Evolutionary conservation across 2,888 invertebrate genomes (phyloP).

Genomic region (Mantis religiosa): DNA sequence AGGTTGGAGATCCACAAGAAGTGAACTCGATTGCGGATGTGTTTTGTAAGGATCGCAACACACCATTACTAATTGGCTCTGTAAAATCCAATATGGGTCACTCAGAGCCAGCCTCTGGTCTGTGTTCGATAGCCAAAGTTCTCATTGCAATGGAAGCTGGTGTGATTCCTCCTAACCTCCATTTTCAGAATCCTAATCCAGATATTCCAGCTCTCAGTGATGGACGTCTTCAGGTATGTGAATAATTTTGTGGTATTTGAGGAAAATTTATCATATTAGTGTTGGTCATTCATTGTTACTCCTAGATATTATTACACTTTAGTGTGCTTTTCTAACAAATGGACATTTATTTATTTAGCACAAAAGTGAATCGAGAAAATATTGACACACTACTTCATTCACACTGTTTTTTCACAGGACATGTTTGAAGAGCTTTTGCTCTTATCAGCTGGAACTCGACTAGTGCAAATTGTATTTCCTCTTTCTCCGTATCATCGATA

Average conservation of each 20-base stretch:
- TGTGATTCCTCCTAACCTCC: slow-evolving; percentile 85
- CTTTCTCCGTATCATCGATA: no score
- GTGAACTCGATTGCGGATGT: slow-evolving; percentile 89
- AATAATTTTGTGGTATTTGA: neutral
- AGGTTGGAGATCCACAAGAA: slow-evolving; percentile 96
- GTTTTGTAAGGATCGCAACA: slow-evolving; percentile 76
- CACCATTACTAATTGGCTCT: slow-evolving; percentile 86
- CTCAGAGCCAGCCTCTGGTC: slow-evolving; percentile 88
- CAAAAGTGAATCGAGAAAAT: no score
- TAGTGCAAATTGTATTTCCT: no score
- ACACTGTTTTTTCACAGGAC: no score
- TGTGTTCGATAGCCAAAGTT: slow-evolving; percentile 87
- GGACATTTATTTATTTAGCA: no score
- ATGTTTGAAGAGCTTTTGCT: no score
- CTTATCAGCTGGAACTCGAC: no score
- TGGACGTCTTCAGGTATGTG: slow-evolving; percentile 71
- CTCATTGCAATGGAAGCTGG: slow-evolving; percentile 90
- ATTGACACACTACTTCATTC: no score
- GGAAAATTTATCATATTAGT: neutral
- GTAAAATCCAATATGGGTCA: slow-evolving; percentile 99
- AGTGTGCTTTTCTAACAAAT: no score
- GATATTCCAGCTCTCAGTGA: slow-evolving; percentile 88
- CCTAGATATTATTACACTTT: no score
- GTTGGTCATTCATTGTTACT: neutral
- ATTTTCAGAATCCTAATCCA: slow-evolving; percentile 79